Percentiles rank a stretch among this genome's conserved stretches.
phyloP scores from a whole-genome alignment of 2,797 vertebrate genomes.

The Poecilia velifera region DNA sequence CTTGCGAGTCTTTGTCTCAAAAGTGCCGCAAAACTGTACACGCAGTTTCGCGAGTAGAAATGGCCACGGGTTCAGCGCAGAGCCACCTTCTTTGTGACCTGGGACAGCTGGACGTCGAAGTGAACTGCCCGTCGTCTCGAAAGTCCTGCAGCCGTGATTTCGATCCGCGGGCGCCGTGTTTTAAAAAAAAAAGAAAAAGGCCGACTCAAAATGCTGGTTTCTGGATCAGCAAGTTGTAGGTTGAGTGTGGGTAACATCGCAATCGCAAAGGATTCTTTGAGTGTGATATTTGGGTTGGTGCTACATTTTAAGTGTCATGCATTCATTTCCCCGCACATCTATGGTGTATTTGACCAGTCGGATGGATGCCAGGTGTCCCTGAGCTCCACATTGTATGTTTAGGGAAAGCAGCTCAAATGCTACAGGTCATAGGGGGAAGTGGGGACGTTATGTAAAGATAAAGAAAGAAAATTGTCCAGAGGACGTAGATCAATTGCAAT shows the following conservation, averaged over 20 bases:
- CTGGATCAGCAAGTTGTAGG: not conserved
- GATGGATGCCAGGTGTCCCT: not conserved
- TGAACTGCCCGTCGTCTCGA: not conserved
- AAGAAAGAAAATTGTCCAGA: not conserved
- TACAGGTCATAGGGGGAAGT: not conserved
- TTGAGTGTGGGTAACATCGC: not conserved
- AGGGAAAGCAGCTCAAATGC: not conserved
- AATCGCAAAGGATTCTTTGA: not conserved
- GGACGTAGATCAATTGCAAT: not conserved
- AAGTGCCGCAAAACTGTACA: not conserved
- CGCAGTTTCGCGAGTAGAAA: conserved; percentile 9
- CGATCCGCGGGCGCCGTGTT: not conserved
- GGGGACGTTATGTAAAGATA: not conserved
- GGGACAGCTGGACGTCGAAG: conserved; percentile 5
- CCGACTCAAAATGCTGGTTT: not conserved
- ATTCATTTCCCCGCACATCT: not conserved
- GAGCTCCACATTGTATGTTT: not conserved
- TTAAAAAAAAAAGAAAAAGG: not conserved
- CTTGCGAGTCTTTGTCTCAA: conserved; percentile 12
- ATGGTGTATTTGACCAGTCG: not conserved
- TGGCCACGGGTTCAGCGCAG: not conserved
- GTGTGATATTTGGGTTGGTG: not conserved
- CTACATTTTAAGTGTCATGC: not conserved
- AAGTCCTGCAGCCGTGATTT: conserved; percentile 13
- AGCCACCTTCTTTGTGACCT: conserved; percentile 1